Percentiles rank a stretch among this genome's conserved stretches.
phyloP scores from a whole-genome alignment of 2,797 vertebrate species.

The Crocodylus rhombifer region DNA sequence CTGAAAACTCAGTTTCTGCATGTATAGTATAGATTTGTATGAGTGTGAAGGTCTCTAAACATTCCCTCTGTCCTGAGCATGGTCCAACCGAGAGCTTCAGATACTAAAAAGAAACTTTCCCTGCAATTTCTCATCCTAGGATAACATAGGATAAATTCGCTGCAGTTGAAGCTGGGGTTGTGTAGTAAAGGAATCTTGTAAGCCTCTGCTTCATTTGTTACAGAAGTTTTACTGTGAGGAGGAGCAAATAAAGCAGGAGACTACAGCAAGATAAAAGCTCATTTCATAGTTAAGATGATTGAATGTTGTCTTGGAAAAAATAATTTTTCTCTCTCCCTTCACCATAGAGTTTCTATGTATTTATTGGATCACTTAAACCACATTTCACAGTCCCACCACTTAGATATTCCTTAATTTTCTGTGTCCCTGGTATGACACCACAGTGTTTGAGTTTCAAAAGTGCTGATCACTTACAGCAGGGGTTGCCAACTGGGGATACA shows the following conservation, averaged over 20 bases:
- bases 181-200: not conserved
- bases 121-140: not conserved
- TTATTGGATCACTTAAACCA: constrained; percentile 17
- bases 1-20: not conserved
- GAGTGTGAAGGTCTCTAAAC: not conserved
- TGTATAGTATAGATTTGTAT: not conserved
- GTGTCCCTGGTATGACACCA: not conserved
- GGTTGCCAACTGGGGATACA: no score
- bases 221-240: not conserved
- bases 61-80: not conserved
- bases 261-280: constrained; percentile 24
- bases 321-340: constrained; percentile 12
- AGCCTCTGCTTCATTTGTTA: not conserved
- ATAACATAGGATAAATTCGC: not conserved
- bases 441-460: no score
- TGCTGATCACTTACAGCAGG: no score
- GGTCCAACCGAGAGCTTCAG: not conserved
- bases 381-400: constrained; percentile 15
- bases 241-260: not conserved
- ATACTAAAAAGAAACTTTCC: not conserved
- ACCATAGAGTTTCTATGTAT: not conserved
- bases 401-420: not conserved
- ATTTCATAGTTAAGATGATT: not conserved
- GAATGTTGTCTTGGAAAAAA: constrained; percentile 47
- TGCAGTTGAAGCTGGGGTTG: not conserved